Evolutionary conservation across 2,113 vertebrate genomes (phyloP).

Genomic region (Mesocricetus auratus): DNA sequence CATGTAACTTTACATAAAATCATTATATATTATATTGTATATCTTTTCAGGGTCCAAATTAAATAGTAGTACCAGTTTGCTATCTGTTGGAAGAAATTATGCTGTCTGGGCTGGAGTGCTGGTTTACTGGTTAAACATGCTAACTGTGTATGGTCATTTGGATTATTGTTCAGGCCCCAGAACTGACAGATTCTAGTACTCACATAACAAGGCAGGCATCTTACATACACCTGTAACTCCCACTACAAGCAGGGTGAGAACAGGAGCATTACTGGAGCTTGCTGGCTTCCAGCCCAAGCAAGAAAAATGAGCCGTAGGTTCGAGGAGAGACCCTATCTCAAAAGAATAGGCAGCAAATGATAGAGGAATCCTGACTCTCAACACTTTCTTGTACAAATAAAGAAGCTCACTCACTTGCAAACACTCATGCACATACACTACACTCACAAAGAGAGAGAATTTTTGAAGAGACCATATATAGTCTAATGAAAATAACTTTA

Average conservation of each 20-base stretch:
- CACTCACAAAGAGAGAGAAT: background rate
- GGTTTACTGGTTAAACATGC: background rate
- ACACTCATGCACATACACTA: background rate
- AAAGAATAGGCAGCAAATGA: background rate
- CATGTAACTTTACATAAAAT: constrained; percentile 17
- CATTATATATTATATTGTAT: background rate
- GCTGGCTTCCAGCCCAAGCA: background rate
- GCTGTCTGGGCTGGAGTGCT: background rate
- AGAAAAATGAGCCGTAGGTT: background rate
- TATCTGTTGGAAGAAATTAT: background rate
- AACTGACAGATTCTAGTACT: background rate
- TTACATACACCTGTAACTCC: background rate
- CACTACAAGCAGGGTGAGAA: background rate
- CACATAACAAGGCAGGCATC: background rate
- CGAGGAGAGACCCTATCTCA: background rate
- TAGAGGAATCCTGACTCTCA: background rate
- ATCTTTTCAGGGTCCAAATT: constrained; percentile 50
- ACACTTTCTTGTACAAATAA: background rate
- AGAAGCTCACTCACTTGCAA: background rate
- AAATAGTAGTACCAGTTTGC: constrained; percentile 45
- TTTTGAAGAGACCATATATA: background rate
- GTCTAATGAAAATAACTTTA: constrained; percentile 31
- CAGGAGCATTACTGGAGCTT: background rate
- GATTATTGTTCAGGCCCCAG: background rate
- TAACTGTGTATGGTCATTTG: background rate